Percentiles rank a stretch among this genome's conserved stretches.
phyloP scores from a whole-genome alignment of 2,797 vertebrate genomes.

The Mus spretus region DNA sequence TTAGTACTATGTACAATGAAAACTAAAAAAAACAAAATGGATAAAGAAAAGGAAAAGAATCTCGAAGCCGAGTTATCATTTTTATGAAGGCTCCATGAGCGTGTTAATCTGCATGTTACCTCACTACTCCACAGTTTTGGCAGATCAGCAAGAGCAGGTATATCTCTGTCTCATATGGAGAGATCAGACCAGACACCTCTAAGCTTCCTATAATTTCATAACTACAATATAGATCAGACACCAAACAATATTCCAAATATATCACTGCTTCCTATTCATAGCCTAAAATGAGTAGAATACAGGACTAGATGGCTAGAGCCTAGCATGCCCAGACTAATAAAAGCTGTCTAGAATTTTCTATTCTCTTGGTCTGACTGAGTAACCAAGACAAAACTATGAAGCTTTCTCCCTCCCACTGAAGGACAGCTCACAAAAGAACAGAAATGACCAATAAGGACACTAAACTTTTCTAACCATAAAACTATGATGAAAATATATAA shows the following conservation, averaged over 20 bases:
- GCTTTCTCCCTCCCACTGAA: background rate
- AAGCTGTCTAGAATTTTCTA: background rate
- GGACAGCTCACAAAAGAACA: slow-evolving; percentile 18
- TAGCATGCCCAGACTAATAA: background rate
- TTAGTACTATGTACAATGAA: slow-evolving; percentile 31
- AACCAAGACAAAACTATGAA: background rate
- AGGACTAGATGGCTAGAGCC: background rate
- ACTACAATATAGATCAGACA: background rate
- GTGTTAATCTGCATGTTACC: background rate
- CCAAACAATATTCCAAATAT: slow-evolving; percentile 4
- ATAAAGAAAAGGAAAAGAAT: slow-evolving; percentile 53
- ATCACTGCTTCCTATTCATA: background rate
- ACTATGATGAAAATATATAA: slow-evolving; percentile 13
- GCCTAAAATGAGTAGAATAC: background rate
- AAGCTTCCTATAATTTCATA: slow-evolving; percentile 23
- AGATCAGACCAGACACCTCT: background rate
- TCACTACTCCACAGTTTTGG: background rate
- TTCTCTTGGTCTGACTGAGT: background rate
- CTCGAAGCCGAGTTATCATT: slow-evolving; percentile 7
- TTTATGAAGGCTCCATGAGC: background rate
- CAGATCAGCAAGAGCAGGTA: slow-evolving; percentile 16
- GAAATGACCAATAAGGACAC: slow-evolving; percentile 42
- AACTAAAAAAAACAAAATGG: background rate
- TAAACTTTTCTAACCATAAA: slow-evolving; percentile 8
- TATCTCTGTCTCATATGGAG: background rate